Base-by-base conservation (phyloP, 2,113 vertebrate species). In the Gallinago jamesoni region DNA sequence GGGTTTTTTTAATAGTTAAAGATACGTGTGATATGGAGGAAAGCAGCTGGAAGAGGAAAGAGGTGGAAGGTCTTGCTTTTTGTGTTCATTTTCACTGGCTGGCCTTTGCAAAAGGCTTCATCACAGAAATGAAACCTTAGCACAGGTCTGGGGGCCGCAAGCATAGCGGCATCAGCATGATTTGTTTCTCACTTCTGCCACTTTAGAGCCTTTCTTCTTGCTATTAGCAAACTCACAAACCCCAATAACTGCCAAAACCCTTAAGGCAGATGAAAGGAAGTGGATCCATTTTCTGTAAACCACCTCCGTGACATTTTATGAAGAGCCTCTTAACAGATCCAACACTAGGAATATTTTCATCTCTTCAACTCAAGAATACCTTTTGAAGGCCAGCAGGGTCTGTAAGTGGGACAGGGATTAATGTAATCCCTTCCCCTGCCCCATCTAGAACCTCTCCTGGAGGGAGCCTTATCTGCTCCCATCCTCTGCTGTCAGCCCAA, bases 291-390 rank as follows among this genome's bases (percentile, higher is more conserved):
- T 98, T 98, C 98, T 98, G 96, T 97, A 96, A 97, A 97, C 97
- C 93, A 95, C 89, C 97, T 96, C 96, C 52, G 92, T 93, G 96
- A 95, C 97, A 96, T 97, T 98, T 97, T 89, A 92, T 97, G 90
- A 97, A 98, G 98, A 98, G 97, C 98, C 98, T 98, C 98, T 98
- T 98, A 98, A 97, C 95, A 97, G 97, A 96, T 89, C 84, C 97
- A 78, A 84, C 81, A 78, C 98, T 97, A 97, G 97, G 98, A 98
- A 98, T 97, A 96, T 97, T 96, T 96, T 97, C 98, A 93, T 98
- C 97, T 98, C 97, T 97, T 98, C 97, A 97, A 97, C 97, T 95
- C 95, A 97, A 96, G 85, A 97, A 98, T 92, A 96, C 96, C 96
- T 98, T 98, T 98, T 97, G 97, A 99, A 98, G 97, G 97, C 92